Base-by-base conservation (phyloP, 2,888 invertebrate genomes). In the Brenthis daphne region DNA sequence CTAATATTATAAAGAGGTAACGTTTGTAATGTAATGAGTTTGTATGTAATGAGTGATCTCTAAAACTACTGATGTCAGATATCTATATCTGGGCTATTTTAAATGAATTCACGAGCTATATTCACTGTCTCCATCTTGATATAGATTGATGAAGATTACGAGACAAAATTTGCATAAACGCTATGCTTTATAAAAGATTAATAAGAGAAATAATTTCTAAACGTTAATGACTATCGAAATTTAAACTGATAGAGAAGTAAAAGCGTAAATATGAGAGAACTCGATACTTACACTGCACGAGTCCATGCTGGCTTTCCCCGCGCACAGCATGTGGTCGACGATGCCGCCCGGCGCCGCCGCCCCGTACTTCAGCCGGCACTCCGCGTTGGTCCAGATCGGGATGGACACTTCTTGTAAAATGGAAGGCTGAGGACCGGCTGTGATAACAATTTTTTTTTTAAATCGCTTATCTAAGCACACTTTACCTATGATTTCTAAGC, bases 271-370 rank as follows among this genome's bases (percentile, higher is more conserved):
- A 11, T 20, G 37, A 12, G 6, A 53, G 33, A 37, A 20, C 13
- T 43, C 29, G n/a, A 33, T 56, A 79, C 96, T 94, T 94, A 98
- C 98, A 88, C 97, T 97, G 85, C 98, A 98, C 24, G 98, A 98
- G 88, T 98, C 98, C 90, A 95, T 96, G 71, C 95, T 94, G 13
- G 96, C 96, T 87, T 95, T 95, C 1, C 98, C 98, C 60, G 98
- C 98, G 83, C 98, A 98, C 8, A 98, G 87, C 95, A 98, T 97
- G 79, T 96, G 96, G 12, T 96, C 96, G 1, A 97, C 96, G 69
- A 98, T 98, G 33, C 98, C 98, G 12, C 97, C 98, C 0, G 98
- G 96, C n/a, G 97, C 97, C 0, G 97, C 96, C 12, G 94, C 92
- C 24, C 97, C 97, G 82, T 98, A 98, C 82, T 97, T 97, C 24